Percentiles rank a stretch among this genome's conserved stretches.
These are phyloP conservation scores for Empis livida DNA, from an alignment of 2,888 invertebrate genomes.

Conservation along the genomic window DNA sequence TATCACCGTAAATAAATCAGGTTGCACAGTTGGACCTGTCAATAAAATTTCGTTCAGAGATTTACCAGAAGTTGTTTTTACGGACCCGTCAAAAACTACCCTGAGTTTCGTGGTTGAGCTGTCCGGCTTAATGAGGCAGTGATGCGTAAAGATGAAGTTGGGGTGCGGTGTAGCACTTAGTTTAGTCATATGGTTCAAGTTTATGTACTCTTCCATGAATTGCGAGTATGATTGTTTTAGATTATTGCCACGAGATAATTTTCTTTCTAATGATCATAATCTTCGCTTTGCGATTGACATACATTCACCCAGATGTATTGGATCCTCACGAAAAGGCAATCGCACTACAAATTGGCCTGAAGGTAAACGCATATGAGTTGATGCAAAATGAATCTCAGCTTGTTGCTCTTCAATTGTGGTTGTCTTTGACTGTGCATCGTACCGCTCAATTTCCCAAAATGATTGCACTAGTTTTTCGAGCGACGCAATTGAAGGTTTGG, in stretches of 20 bases:
- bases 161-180: too few relatives aligned
- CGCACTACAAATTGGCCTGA: background rate
- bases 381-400: background rate
- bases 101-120: slow-evolving; percentile 2
- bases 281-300: background rate
- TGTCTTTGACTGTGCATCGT: too few relatives aligned
- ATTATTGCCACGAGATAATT: too few relatives aligned
- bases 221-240: too few relatives aligned
- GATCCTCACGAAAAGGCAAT: background rate
- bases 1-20: slow-evolving; percentile 5
- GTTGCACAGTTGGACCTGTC: slow-evolving; percentile 7
- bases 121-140: slow-evolving; percentile 2
- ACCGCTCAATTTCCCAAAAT: too few relatives aligned
- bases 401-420: background rate
- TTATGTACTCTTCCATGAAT: too few relatives aligned
- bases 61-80: slow-evolving; percentile 1
- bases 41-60: slow-evolving; percentile 7
- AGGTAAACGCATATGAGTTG: background rate
- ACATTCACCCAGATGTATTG: background rate
- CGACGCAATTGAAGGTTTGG: too few relatives aligned
- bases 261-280: background rate
- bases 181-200: too few relatives aligned
- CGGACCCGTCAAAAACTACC: slow-evolving; percentile 8
- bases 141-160: slow-evolving; percentile 5
- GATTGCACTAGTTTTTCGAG: too few relatives aligned